A percentile compares a stretch with the other conserved stretches of the same genome.
These are phyloP conservation scores for Acleris emargana DNA, from an alignment of 2,888 invertebrate species.

Conservation along the genomic window DNA sequence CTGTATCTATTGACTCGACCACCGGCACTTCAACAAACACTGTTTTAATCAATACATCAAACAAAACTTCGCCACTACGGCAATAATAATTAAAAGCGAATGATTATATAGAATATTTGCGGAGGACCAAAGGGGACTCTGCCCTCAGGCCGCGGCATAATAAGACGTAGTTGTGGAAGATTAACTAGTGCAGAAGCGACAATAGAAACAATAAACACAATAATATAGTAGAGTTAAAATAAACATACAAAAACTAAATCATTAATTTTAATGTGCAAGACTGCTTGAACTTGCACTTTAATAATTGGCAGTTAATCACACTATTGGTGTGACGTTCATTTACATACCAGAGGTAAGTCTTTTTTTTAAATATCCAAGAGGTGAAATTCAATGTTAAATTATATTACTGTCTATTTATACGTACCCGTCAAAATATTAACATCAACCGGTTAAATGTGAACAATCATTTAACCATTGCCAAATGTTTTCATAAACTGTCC, in stretches of 20 bases:
- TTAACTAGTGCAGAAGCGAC: constrained; percentile 10
- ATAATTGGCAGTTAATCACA: no score
- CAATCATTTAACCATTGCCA: neutral
- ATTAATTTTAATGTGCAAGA: no score
- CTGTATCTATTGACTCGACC: constrained; percentile 64
- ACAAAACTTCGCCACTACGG: constrained; percentile 77
- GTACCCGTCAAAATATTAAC: no score
- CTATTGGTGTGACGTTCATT: no score
- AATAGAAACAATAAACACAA: neutral
- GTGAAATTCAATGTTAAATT: no score
- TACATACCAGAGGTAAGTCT: no score
- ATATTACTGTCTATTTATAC: no score
- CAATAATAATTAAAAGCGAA: constrained; percentile 84
- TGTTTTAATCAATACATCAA: constrained; percentile 83
- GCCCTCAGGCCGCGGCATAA: constrained; percentile 31
- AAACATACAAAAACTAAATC: no score
- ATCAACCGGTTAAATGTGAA: no score
- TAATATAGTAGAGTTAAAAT: neutral
- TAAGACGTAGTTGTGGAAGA: constrained; percentile 49
- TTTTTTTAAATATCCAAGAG: no score
- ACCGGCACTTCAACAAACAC: constrained; percentile 77
- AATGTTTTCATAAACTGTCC: constrained; percentile 11
- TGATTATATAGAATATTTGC: constrained; percentile 82
- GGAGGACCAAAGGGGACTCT: constrained; percentile 69
- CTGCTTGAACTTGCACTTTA: no score